Evolutionary conservation across 2,888 invertebrate genomes (phyloP).

Genomic region (Platerodrilus igneus): DNA sequence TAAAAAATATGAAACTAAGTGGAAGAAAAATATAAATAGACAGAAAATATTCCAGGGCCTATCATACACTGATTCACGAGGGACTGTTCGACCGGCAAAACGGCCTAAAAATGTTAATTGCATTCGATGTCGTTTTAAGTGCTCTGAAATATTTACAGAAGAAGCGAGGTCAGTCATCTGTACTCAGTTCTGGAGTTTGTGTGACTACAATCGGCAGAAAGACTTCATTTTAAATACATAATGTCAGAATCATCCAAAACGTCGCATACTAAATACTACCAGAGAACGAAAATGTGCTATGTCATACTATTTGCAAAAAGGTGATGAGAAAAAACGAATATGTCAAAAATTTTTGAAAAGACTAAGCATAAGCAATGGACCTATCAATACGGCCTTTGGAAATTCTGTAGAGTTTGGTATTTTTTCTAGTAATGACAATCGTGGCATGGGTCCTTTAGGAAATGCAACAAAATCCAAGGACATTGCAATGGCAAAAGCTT

Average conservation of each 20-base stretch:
- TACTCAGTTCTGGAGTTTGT: conserved; percentile 1
- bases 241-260: neutral
- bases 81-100: too few relatives aligned
- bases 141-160: neutral
- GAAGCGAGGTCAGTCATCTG: conserved; percentile 2
- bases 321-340: neutral
- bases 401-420: neutral
- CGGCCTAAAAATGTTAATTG: conserved; percentile 4
- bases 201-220: conserved; percentile 6
- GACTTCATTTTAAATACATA: conserved; percentile 3
- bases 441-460: too few relatives aligned
- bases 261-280: neutral
- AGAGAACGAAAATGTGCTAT: neutral
- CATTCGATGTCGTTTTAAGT: conserved; percentile 1
- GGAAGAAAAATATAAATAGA: too few relatives aligned
- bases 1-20: too few relatives aligned
- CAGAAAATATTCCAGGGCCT: too few relatives aligned
- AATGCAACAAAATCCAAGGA: too few relatives aligned
- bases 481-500: too few relatives aligned
- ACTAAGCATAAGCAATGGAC: conserved; percentile 4
- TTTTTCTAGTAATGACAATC: neutral
- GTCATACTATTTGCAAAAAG: conserved; percentile 1
- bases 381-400: neutral
- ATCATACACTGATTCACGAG: too few relatives aligned
- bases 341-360: conserved; percentile 5